Percentiles rank a stretch among this genome's conserved stretches.
Evolutionary conservation across 2,888 invertebrate genomes (phyloP).

Genomic region (Lithophane semibrunnea): DNA sequence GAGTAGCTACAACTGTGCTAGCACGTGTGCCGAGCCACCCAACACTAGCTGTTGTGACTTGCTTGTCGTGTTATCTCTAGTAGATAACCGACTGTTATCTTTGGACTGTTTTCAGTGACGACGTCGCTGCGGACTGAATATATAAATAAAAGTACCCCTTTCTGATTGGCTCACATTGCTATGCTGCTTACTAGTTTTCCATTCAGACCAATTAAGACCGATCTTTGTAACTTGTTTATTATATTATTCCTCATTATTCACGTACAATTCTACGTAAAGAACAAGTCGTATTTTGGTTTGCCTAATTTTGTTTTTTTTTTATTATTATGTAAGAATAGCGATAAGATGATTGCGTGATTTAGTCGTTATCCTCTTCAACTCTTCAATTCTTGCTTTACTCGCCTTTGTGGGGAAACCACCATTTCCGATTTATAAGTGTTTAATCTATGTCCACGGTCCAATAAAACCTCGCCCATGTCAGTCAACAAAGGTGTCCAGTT

Average conservation of each 20-base stretch:
- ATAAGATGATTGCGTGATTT: slow-evolving; percentile 66
- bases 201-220: neutral
- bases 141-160: neutral
- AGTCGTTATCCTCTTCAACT: neutral
- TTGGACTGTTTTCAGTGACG: slow-evolving; percentile 29
- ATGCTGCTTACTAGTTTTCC: rapidly evolving
- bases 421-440: too few relatives aligned
- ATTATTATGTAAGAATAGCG: slow-evolving; percentile 57
- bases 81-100: slow-evolving; percentile 10
- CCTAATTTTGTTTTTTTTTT: neutral
- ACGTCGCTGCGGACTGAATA: too few relatives aligned
- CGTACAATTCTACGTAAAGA: neutral
- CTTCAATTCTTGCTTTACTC: neutral
- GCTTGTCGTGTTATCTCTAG: slow-evolving; percentile 5
- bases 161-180: slow-evolving; percentile 16
- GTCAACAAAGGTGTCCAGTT: slow-evolving; percentile 33
- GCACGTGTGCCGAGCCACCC: too few relatives aligned
- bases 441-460: too few relatives aligned
- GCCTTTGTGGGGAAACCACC: neutral
- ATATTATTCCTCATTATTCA: neutral
- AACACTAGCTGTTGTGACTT: neutral
- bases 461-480: slow-evolving; percentile 19
- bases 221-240: neutral
- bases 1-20: too few relatives aligned
- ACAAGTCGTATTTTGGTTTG: neutral